Base-by-base conservation (phyloP, 2,113 vertebrate species). In the Neodontobutis hainanensis region DNA sequence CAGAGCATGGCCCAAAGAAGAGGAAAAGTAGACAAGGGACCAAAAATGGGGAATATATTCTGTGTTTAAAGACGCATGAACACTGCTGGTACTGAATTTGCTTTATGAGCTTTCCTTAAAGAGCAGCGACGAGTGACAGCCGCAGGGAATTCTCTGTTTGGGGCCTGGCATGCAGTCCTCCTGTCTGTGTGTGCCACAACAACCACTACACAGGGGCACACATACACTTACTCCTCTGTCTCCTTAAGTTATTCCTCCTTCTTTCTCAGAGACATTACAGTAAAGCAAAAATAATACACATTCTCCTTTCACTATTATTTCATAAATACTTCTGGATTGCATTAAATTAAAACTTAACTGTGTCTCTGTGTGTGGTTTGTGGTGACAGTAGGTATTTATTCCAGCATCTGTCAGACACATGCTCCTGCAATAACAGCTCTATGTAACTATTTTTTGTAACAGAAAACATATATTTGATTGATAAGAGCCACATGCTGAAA, bases 361-460 rank as follows among this genome's bases (percentile, higher is more conserved):
- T 61, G 67, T 62, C 61, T n/a, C 32, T 52, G 75, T 65, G 62
- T 50, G 73, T 45, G 49, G 50, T 62, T 36, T 67, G 47, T 52
- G 43, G 52, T 58, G 65, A 32, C 16, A 0, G 56, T 11, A 78
- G 44, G 62, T 73, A 15, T 57, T 40, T 16, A 40, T 78, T 80
- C 50, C 62, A 16, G 42, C 84, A 88, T 87, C 86, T 91, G 89
- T 75, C 57, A 69, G 55, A 66, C 90, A 89, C 81, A 88, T 89
- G 90, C 73, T 73, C 61, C 9, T 52, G 38, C 56, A 75, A 32
- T 56, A 77, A 65, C 75, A 78, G 64, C 58, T 71, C 58, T 52
- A 52, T 56, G 42, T 68, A 78, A 65, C 72, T 75, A 53, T 70
- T 66, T 55, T 36, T 16, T 68, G 65, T 19, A 46, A 5, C 48